These are phyloP conservation scores for Ophion costatus DNA, from an alignment of 2,888 invertebrate species.

Conservation along the genomic window DNA sequence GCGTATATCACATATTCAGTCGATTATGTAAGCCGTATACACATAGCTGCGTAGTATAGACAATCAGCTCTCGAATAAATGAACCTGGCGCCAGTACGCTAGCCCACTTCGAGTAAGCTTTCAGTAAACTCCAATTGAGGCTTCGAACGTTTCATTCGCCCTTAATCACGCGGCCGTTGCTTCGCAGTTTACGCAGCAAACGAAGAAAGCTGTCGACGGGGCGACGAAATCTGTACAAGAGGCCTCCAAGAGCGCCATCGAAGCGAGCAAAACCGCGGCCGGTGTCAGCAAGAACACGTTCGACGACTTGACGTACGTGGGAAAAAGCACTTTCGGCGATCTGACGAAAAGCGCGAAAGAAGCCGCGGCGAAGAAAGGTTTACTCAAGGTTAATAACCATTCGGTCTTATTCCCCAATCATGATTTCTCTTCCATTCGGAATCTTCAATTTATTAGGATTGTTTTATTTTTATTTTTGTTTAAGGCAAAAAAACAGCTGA, in stretches of 20 bases:
- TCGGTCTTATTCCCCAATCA: not conserved
- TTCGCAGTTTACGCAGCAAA: slow-evolving; percentile 91
- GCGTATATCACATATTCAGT: slow-evolving; percentile 49
- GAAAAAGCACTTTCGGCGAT: slow-evolving; percentile 95
- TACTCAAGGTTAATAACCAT: slow-evolving; percentile 87
- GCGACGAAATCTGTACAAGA: slow-evolving; percentile 93
- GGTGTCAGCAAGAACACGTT: slow-evolving; percentile 94
- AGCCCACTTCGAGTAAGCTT: too few species aligned
- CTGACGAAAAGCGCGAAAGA: slow-evolving; percentile 96
- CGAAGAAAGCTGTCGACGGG: slow-evolving; percentile 94
- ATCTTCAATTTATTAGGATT: not conserved
- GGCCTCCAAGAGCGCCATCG: slow-evolving; percentile 92
- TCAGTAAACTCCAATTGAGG: too few species aligned
- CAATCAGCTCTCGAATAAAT: slow-evolving; percentile 8
- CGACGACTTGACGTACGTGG: slow-evolving; percentile 94
- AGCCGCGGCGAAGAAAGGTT: slow-evolving; percentile 93
- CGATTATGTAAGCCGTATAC: slow-evolving; percentile 18
- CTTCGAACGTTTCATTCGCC: too few species aligned
- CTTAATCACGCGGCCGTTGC: not conserved
- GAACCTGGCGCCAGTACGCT: too few species aligned
- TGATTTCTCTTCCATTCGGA: not conserved
- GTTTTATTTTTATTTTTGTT: too few species aligned
- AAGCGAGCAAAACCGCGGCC: slow-evolving; percentile 94
- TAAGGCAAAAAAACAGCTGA: too few species aligned
- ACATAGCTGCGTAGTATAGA: slow-evolving; percentile 21